phyloP scores from a whole-genome alignment of 2,113 vertebrate species.

The Cottus gobio region DNA sequence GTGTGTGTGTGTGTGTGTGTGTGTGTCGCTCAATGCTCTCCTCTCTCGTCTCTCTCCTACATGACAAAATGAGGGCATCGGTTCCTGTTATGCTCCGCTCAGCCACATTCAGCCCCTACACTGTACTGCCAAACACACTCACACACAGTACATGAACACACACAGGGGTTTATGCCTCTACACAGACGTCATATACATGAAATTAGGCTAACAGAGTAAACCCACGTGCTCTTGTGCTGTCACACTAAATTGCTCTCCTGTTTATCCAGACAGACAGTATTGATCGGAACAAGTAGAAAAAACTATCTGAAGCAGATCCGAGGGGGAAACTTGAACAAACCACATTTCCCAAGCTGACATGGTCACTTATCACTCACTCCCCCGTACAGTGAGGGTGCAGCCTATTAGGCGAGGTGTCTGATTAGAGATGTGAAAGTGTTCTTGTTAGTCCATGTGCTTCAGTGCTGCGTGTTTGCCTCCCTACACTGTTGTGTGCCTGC shows the following conservation, averaged over 20 bases:
- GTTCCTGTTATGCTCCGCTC: slow-evolving; percentile 25
- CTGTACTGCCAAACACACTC: background rate
- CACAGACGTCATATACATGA: no score
- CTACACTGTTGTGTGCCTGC: background rate
- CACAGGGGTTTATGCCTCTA: background rate
- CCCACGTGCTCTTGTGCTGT: background rate
- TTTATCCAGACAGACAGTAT: slow-evolving; percentile 47
- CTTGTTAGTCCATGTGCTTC: background rate
- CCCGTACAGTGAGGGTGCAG: no score
- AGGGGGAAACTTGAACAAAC: slow-evolving; percentile 27
- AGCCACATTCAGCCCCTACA: background rate
- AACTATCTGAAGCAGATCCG: slow-evolving; percentile 10
- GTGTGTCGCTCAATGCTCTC: slow-evolving; percentile 2
- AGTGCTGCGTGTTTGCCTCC: background rate
- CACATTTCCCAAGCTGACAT: background rate
- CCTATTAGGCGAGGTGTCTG: background rate
- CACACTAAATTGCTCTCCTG: slow-evolving; percentile 2
- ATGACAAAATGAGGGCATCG: slow-evolving; percentile 25
- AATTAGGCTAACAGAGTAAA: background rate
- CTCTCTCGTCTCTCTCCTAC: slow-evolving; percentile 12
- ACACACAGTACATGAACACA: background rate
- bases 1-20: slow-evolving; percentile 19
- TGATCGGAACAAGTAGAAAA: slow-evolving; percentile 9
- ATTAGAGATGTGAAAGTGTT: background rate
- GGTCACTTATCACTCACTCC: slow-evolving; percentile 28